Evolutionary conservation across 2,888 invertebrate genomes (phyloP).

Genomic region (Drosophila siamana): DNA sequence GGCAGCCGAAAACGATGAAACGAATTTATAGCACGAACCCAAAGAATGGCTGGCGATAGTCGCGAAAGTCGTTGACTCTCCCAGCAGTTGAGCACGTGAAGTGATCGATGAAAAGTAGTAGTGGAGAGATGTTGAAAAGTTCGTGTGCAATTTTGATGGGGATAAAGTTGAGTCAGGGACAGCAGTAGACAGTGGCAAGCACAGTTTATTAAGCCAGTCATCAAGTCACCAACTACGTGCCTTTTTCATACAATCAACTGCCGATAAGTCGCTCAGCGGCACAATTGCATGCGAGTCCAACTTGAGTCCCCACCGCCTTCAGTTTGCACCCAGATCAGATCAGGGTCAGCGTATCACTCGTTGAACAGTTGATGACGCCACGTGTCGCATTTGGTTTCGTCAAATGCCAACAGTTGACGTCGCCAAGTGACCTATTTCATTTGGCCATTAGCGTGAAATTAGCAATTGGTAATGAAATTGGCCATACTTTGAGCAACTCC

Average conservation of each 20-base stretch:
- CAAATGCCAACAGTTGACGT: conserved; percentile 20
- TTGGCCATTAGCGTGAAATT: conserved; percentile 59
- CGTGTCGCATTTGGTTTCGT: conserved; percentile 41
- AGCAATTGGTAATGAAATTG: conserved; percentile 71
- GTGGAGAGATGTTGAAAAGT: conserved; percentile 45
- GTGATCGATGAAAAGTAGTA: conserved; percentile 5
- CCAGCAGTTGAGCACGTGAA: conserved; percentile 55
- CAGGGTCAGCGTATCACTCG: background rate
- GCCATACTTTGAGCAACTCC: conserved; percentile 60
- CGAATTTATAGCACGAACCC: conserved; percentile 28
- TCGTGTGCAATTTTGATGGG: conserved; percentile 23
- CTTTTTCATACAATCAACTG: conserved; percentile 14
- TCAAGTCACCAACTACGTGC: conserved; percentile 49
- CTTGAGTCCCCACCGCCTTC: conserved; percentile 15
- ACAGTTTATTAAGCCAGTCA: too few species aligned
- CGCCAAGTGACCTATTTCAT: conserved; percentile 38
- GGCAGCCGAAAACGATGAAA: background rate
- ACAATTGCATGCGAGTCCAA: conserved; percentile 31
- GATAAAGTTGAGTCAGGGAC: too few species aligned
- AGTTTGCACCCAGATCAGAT: conserved; percentile 4
- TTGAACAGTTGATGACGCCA: conserved; percentile 4
- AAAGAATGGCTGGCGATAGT: conserved; percentile 1
- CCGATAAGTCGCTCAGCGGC: background rate
- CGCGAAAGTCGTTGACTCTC: conserved; percentile 26
- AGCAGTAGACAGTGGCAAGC: too few species aligned